Conservation (phyloP, 1,140 invertebrate species). For the Archivesica marissinica region DNA sequence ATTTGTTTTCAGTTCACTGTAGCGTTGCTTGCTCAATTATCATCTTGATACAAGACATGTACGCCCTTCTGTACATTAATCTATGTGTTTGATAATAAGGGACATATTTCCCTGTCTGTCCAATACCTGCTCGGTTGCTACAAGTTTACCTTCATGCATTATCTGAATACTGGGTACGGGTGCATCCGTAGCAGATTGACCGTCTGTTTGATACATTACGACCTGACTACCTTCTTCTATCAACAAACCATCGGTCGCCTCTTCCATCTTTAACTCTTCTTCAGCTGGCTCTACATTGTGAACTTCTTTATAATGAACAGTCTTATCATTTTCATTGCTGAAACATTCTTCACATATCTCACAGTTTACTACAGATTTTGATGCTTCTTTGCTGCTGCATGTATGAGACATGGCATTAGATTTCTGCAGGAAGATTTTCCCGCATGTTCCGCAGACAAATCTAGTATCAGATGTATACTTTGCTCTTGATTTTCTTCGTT, state of each 20-base stretch:
- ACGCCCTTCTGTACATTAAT: too few relatives aligned
- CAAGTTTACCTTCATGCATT: conserved; percentile 38
- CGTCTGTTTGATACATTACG: background rate
- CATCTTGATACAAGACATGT: too few relatives aligned
- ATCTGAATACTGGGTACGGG: background rate
- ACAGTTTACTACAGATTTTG: background rate
- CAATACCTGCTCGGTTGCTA: background rate
- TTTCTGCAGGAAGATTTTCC: conserved; percentile 22
- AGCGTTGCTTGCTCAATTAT: too few relatives aligned
- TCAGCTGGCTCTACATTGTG: background rate
- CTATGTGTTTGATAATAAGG: background rate
- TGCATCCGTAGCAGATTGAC: background rate
- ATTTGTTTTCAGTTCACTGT: too few relatives aligned
- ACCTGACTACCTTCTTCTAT: conserved; percentile 19
- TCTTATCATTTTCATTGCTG: background rate
- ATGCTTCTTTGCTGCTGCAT: background rate
- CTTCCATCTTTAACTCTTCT: conserved; percentile 1
- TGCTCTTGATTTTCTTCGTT: background rate
- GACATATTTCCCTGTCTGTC: conserved; percentile 16
- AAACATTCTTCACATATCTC: background rate
- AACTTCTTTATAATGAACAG: background rate
- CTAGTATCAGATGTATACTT: background rate
- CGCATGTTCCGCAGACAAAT: conserved; percentile 33
- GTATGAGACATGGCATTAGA: conserved; percentile 1
- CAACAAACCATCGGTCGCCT: background rate